These are phyloP conservation scores for Nemotelus nigrinus DNA, from an alignment of 2,888 invertebrate genomes.

Conservation along the genomic window DNA sequence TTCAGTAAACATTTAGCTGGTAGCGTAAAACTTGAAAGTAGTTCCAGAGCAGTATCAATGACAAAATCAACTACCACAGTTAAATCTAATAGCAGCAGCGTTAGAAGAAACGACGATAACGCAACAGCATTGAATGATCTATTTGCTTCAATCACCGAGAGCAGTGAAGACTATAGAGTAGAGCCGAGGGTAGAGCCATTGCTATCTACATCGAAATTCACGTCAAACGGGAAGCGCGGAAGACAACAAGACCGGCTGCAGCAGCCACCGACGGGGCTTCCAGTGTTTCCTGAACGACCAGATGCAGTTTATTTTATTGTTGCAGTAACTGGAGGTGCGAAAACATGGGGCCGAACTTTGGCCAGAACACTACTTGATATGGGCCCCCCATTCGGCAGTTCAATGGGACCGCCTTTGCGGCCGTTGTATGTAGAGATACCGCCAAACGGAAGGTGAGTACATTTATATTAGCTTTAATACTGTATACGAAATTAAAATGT, in stretches of 20 bases:
- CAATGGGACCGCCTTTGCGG: conserved; percentile 55
- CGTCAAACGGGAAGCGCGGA: conserved; percentile 38
- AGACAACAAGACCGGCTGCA: conserved; percentile 20
- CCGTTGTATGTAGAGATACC: conserved; percentile 57
- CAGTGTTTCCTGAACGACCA: conserved; percentile 55
- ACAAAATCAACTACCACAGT: conserved; percentile 17
- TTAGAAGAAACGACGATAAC: background rate
- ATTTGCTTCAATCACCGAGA: background rate
- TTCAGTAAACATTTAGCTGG: conserved; percentile 14
- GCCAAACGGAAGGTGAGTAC: conserved; percentile 55
- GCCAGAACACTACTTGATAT: conserved; percentile 55
- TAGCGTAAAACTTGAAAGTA: conserved; percentile 18
- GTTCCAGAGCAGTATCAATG: conserved; percentile 31
- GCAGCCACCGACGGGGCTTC: conserved; percentile 47
- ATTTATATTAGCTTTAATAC: background rate
- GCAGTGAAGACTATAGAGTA: background rate
- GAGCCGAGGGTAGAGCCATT: conserved; percentile 24
- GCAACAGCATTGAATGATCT: background rate
- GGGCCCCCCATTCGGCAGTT: conserved; percentile 56
- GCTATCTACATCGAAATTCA: conserved; percentile 11
- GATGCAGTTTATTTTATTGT: conserved; percentile 57
- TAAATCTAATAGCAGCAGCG: background rate
- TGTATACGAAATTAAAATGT: background rate
- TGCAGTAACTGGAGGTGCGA: conserved; percentile 56
- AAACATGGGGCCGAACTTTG: conserved; percentile 55